phyloP scores from a whole-genome alignment of 2,888 invertebrate species.

The Athripsodes cinereus region DNA sequence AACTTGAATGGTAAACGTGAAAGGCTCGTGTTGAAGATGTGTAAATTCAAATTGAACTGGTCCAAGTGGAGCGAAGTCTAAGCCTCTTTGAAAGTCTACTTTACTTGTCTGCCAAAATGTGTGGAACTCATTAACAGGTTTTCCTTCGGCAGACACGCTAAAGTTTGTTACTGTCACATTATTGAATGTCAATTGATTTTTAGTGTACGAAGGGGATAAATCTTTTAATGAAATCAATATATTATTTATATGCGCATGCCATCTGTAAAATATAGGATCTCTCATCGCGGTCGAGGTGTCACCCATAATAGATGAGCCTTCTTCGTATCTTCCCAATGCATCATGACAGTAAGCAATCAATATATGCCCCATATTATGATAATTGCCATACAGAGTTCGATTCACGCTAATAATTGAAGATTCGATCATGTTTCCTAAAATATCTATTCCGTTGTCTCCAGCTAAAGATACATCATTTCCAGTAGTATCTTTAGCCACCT shows the following conservation, averaged over 20 bases:
- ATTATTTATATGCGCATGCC: slow-evolving; percentile 35
- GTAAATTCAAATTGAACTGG: slow-evolving; percentile 28
- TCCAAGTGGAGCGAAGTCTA: slow-evolving; percentile 32
- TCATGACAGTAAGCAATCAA: slow-evolving; percentile 73
- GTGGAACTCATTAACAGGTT: slow-evolving; percentile 14
- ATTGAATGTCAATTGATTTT: slow-evolving; percentile 26
- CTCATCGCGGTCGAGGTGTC: slow-evolving; percentile 35
- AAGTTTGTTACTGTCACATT: slow-evolving; percentile 11
- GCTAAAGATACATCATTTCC: slow-evolving; percentile 53
- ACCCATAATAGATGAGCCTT: slow-evolving; percentile 34
- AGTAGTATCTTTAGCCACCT: slow-evolving; percentile 49
- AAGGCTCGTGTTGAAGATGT: slow-evolving; percentile 32
- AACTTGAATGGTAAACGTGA: slow-evolving; percentile 27
- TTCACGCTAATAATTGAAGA: slow-evolving; percentile 65
- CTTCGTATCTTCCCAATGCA: slow-evolving; percentile 66
- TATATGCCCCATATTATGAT: slow-evolving; percentile 79
- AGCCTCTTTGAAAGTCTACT: slow-evolving; percentile 34
- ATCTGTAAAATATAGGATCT: slow-evolving; percentile 37
- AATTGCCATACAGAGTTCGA: slow-evolving; percentile 64
- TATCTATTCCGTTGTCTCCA: slow-evolving; percentile 67
- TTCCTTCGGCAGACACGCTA: slow-evolving; percentile 9
- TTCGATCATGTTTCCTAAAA: slow-evolving; percentile 75
- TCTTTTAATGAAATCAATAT: slow-evolving; percentile 34
- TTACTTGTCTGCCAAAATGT: slow-evolving; percentile 34
- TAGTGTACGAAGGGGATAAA: slow-evolving; percentile 31